These are phyloP conservation scores for Himalopsyche anomala DNA, from an alignment of 2,888 invertebrate species.

Conservation along the genomic window DNA sequence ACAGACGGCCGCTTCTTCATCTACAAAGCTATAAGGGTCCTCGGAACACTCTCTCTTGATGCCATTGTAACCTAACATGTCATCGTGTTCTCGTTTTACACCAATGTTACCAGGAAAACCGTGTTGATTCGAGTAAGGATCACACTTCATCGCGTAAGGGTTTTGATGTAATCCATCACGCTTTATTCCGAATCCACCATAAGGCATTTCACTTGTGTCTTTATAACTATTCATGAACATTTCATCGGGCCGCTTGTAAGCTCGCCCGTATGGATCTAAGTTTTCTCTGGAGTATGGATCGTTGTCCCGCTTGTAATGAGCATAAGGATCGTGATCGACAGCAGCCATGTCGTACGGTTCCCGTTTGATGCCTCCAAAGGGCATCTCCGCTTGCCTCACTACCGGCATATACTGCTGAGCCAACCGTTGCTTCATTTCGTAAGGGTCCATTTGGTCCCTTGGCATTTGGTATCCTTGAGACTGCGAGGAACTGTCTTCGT, in stretches of 20 bases:
- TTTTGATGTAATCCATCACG: conserved; percentile 56
- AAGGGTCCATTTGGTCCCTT: conserved; percentile 65
- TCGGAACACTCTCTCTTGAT: conserved; percentile 81
- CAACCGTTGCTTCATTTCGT: conserved; percentile 63
- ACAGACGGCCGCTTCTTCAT: conserved; percentile 83
- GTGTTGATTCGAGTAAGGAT: conserved; percentile 68
- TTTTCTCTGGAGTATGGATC: conserved; percentile 65
- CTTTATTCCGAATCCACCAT: conserved; percentile 66
- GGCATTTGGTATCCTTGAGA: conserved; percentile 62
- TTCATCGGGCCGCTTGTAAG: conserved; percentile 64
- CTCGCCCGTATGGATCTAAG: conserved; percentile 63
- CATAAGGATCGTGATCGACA: conserved; percentile 70
- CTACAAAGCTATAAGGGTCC: conserved; percentile 91
- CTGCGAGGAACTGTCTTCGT: conserved; percentile 65
- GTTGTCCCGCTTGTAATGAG: conserved; percentile 69
- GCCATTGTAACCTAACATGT: conserved; percentile 69
- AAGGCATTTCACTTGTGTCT: conserved; percentile 60
- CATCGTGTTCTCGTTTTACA: conserved; percentile 70
- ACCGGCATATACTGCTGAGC: conserved; percentile 64
- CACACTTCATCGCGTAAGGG: conserved; percentile 64
- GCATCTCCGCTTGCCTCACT: conserved; percentile 66
- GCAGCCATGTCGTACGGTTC: conserved; percentile 66
- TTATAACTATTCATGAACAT: conserved; percentile 63
- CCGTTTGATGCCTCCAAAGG: conserved; percentile 67
- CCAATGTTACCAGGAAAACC: conserved; percentile 66